phyloP scores from a whole-genome alignment of 2,113 vertebrate genomes.

The Oreochromis niloticus region DNA sequence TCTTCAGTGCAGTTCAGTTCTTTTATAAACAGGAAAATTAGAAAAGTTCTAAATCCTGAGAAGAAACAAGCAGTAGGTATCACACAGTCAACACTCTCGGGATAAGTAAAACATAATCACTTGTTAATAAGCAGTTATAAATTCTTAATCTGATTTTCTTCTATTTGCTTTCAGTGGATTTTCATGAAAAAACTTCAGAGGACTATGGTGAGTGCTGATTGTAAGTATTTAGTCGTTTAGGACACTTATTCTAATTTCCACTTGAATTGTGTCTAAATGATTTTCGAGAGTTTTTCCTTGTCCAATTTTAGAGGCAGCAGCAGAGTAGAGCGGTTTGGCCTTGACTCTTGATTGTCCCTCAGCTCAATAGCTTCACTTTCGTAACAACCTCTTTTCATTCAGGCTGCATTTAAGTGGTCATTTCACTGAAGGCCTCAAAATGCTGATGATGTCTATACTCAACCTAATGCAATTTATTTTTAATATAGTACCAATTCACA shows the following conservation, averaged over 20 bases:
- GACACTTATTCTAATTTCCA: neutral
- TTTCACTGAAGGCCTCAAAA: neutral
- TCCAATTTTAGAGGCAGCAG: neutral
- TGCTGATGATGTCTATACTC: neutral
- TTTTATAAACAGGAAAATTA: neutral
- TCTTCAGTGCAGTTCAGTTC: neutral
- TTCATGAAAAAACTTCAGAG: neutral
- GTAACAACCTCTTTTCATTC: neutral
- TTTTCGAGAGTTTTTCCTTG: neutral
- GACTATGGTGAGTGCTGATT: neutral
- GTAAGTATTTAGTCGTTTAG: neutral
- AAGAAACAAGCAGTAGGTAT: neutral
- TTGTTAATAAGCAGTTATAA: neutral
- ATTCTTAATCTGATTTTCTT: neutral
- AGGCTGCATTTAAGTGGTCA: neutral
- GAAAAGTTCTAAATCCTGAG: neutral
- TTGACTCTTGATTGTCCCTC: neutral
- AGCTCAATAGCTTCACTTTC: neutral
- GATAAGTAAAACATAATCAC: neutral
- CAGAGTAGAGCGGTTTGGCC: neutral
- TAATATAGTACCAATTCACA: neutral
- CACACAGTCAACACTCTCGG: neutral
- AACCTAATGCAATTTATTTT: neutral
- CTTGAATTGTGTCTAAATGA: neutral
- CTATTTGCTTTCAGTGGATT: neutral